These are phyloP conservation scores for Galerucella calmariensis DNA, from an alignment of 2,888 invertebrate species.

Conservation along the genomic window DNA sequence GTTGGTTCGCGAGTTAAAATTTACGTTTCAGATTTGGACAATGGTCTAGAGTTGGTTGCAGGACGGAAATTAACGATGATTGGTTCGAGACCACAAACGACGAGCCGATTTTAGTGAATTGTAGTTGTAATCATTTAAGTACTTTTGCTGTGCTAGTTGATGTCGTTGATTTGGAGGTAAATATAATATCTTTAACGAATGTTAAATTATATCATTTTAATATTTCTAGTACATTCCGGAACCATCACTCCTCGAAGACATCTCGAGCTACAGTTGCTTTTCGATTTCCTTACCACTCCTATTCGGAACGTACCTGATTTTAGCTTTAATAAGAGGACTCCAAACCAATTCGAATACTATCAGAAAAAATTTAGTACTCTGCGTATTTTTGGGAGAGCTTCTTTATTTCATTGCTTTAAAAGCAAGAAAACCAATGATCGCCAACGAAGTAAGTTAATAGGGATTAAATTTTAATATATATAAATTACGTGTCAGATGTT, in stretches of 20 bases:
- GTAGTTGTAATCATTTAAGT: constrained; percentile 91
- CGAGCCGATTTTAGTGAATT: constrained; percentile 82
- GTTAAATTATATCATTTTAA: constrained; percentile 25
- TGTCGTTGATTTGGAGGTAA: constrained; percentile 86
- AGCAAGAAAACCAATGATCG: constrained; percentile 80
- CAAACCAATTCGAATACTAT: constrained; percentile 94
- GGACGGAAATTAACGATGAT: constrained; percentile 79
- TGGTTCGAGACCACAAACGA: constrained; percentile 66
- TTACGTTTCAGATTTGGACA: constrained; percentile 71
- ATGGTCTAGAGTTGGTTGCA: constrained; percentile 93
- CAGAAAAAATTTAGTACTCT: constrained; percentile 92
- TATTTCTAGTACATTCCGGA: constrained; percentile 80
- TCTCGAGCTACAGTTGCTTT: constrained; percentile 90
- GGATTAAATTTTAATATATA: constrained; percentile 10
- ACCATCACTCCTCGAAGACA: constrained; percentile 85
- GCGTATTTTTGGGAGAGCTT: constrained; percentile 86
- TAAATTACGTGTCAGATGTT: too few relatives aligned
- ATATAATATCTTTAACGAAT: not conserved
- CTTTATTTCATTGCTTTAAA: constrained; percentile 90
- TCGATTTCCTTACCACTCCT: constrained; percentile 85
- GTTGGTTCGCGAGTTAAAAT: constrained; percentile 6
- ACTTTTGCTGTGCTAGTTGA: constrained; percentile 93
- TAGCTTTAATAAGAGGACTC: constrained; percentile 83
- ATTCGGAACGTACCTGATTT: constrained; percentile 80
- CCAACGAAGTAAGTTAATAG: constrained; percentile 76